Evolutionary conservation across 1,140 invertebrate genomes (phyloP).

Genomic region (Heliconius hewitsoni): DNA sequence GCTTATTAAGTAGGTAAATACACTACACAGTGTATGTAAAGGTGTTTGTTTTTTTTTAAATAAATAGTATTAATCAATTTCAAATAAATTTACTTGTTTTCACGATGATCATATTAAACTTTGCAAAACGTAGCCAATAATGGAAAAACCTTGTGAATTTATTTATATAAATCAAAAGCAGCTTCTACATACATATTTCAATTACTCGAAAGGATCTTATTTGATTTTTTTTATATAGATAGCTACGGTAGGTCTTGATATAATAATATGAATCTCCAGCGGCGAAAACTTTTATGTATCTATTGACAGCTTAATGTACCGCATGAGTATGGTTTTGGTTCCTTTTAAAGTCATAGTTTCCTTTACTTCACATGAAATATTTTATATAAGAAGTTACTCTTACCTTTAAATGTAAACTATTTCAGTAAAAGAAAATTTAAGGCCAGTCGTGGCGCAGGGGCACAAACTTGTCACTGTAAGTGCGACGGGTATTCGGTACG

Average conservation of each 20-base stretch:
- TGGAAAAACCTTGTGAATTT: neutral
- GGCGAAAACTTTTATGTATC: neutral
- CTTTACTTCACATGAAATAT: neutral
- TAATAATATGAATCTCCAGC: constrained; percentile 11
- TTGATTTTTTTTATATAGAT: constrained; percentile 19
- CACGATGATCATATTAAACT: neutral
- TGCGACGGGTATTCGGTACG: no score
- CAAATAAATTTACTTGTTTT: no score
- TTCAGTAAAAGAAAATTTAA: no score
- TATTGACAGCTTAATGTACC: neutral
- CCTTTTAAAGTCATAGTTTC: neutral
- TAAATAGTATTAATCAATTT: no score
- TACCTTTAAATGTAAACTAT: no score
- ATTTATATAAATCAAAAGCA: neutral
- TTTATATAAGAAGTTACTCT: no score
- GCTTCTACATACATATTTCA: constrained; percentile 16
- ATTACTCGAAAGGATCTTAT: constrained; percentile 16
- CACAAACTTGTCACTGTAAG: no score
- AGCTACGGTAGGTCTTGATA: neutral
- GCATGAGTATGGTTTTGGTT: neutral
- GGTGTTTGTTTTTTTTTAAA: no score
- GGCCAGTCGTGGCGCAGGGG: no score
- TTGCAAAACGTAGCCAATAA: neutral
- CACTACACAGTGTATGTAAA: no score
- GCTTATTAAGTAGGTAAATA: neutral